Base-by-base conservation (phyloP, 2,888 invertebrate species). In the Xylophagus ater region DNA sequence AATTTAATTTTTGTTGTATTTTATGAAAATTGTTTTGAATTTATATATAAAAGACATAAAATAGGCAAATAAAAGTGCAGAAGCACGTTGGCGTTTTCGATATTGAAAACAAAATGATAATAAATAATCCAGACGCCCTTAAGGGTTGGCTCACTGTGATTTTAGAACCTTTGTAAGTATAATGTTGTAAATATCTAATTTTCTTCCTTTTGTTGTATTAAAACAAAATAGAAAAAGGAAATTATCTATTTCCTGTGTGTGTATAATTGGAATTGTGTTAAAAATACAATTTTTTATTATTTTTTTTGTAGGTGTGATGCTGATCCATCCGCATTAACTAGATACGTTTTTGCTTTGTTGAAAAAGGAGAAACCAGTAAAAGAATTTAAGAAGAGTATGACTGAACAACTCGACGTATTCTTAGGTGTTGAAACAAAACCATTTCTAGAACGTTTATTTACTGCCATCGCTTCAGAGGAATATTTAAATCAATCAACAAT, bases 351-450 rank as follows among this genome's bases (percentile, higher is more conserved):
- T 52, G 97, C 97, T 1, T 68, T 97, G 44, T 82, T 96, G 37
- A 94, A 92, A 69, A 97, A 97, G 65, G 94, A 96, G 59, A 93
- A 92, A 66, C 78, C 89, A 1, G 72, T 85, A 46, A 79, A 81
- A 25, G 92, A 93, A 55, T 72, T 97, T 18, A 76, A 83, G 39
- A 82, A 83, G 49, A 83, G 86, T 53, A 94, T 94, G 83, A 71
- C 86, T 10, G 90, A 89, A 50, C 96, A 98, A 61, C 72, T 98
- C 20, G 92, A 96, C 61, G 94, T 97, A 14, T 98, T 98, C 67
- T 50, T 66, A 25, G 60, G 57, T 3, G 57, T 54, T 44, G 93
- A 92, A 66, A 96, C 94, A 3, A 82, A 82, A 59, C 77, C 76
- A 6, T 96, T 96, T 65, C 90, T 96, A 15, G 87, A 87, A 50